phyloP scores from a whole-genome alignment of 2,113 vertebrate species.

The Fregetta grallaria region DNA sequence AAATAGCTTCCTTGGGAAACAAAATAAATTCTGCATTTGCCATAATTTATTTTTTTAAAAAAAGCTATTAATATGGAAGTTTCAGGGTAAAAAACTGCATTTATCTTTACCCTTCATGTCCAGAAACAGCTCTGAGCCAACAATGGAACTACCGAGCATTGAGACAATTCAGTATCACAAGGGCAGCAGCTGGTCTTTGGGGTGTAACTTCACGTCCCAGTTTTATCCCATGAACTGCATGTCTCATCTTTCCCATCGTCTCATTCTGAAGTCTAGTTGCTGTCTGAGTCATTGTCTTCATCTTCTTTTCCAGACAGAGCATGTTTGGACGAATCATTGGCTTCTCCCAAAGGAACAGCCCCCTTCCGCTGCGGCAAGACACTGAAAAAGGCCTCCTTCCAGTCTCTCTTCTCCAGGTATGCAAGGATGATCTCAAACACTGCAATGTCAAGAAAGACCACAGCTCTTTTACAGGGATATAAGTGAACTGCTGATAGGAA shows the following conservation, averaged over 20 bases:
- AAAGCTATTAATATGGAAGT: background rate
- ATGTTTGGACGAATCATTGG: background rate
- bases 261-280: conserved; percentile 26
- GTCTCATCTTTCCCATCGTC: background rate
- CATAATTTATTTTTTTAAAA: background rate
- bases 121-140: background rate
- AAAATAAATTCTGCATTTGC: background rate
- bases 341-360: conserved; percentile 78
- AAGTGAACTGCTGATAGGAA: background rate
- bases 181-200: background rate
- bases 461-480: background rate
- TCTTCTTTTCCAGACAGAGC: background rate
- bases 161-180: background rate
- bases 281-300: conserved; percentile 8
- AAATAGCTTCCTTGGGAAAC: conserved; percentile 33
- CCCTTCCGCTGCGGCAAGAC: conserved; percentile 92
- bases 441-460: conserved; percentile 65
- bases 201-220: background rate
- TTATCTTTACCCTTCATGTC: background rate
- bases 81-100: background rate
- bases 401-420: conserved; percentile 88
- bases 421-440: conserved; percentile 97
- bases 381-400: conserved; percentile 93
- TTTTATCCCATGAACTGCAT: background rate
- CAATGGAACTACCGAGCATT: background rate